A percentile compares a stretch with the other conserved stretches of the same genome.
These are phyloP conservation scores for Schrankia costaestrigalis DNA, from an alignment of 2,888 invertebrate species.

Conservation along the genomic window DNA sequence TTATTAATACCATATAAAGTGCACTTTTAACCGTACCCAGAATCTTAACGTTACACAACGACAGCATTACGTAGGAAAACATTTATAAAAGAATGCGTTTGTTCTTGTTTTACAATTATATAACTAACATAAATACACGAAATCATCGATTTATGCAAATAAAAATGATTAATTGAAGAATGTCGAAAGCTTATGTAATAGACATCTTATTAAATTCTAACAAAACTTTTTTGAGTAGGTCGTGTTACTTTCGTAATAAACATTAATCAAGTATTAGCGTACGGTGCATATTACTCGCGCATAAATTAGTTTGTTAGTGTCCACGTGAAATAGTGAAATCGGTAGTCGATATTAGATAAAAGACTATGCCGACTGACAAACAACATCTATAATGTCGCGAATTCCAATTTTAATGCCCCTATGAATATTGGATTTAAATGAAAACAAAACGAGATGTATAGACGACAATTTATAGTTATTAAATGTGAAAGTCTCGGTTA, in stretches of 20 bases:
- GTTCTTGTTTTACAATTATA: conserved; percentile 26
- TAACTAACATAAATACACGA: conserved; percentile 36
- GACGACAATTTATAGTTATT: conserved; percentile 17
- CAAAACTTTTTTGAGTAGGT: conserved; percentile 24
- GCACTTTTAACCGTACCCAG: conserved; percentile 23
- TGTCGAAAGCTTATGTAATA: conserved; percentile 49
- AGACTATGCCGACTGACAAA: conserved; percentile 6
- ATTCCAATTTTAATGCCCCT: conserved; percentile 11
- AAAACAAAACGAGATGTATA: conserved; percentile 15
- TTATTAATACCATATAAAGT: conserved; percentile 10
- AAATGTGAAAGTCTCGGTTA: conserved; percentile 35
- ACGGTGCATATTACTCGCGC: conserved; percentile 4
- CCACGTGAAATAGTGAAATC: conserved; percentile 20
- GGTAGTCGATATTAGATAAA: conserved; percentile 16
- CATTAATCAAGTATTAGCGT: conserved; percentile 13
- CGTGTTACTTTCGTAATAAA: conserved; percentile 15
- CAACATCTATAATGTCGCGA: conserved; percentile 8
- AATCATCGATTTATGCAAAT: conserved; percentile 47
- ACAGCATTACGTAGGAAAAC: conserved; percentile 21
- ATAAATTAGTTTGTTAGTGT: conserved; percentile 17
- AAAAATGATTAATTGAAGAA: conserved; percentile 40
- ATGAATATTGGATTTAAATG: conserved; percentile 18
- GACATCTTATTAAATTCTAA: conserved; percentile 23
- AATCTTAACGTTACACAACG: conserved; percentile 27
- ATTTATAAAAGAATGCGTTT: conserved; percentile 29